Evolutionary conservation across 2,797 vertebrate genomes (phyloP).

Genomic region (Holocentrus rufus): DNA sequence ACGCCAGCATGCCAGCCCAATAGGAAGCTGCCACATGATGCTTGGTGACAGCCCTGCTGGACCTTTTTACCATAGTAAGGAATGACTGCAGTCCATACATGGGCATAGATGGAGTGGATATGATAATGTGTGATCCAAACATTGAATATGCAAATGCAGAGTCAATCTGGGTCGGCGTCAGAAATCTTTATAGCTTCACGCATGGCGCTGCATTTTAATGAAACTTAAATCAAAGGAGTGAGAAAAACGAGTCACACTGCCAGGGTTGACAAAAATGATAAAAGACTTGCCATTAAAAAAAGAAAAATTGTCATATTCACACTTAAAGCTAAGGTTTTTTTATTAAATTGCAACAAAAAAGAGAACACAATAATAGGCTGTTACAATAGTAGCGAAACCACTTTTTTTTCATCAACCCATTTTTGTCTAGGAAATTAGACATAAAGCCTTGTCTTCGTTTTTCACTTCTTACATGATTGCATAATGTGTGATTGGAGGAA

Average conservation of each 20-base stretch:
- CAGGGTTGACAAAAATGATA: constrained; percentile 38
- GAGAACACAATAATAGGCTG: too few species aligned
- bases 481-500: constrained; percentile 22
- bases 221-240: constrained; percentile 51
- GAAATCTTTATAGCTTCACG: constrained; percentile 39
- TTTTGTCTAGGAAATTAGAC: constrained; percentile 7
- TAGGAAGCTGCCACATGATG: constrained; percentile 70
- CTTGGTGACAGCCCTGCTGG: constrained; percentile 55
- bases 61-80: constrained; percentile 44
- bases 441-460: background rate
- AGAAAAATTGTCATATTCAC: constrained; percentile 9
- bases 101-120: constrained; percentile 53
- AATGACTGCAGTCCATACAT: constrained; percentile 61
- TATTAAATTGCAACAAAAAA: background rate
- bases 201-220: constrained; percentile 45
- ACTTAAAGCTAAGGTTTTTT: background rate
- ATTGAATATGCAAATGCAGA: constrained; percentile 62
- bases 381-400: background rate
- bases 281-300: background rate
- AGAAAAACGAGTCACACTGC: constrained; percentile 23
- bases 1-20: constrained; percentile 65
- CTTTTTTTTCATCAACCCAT: background rate
- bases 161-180: constrained; percentile 57
- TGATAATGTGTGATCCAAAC: constrained; percentile 24
- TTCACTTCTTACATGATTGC: constrained; percentile 31